Percentiles rank a stretch among this genome's conserved stretches.
phyloP scores from a whole-genome alignment of 2,888 invertebrate species.

The Mythimna lalbum region DNA sequence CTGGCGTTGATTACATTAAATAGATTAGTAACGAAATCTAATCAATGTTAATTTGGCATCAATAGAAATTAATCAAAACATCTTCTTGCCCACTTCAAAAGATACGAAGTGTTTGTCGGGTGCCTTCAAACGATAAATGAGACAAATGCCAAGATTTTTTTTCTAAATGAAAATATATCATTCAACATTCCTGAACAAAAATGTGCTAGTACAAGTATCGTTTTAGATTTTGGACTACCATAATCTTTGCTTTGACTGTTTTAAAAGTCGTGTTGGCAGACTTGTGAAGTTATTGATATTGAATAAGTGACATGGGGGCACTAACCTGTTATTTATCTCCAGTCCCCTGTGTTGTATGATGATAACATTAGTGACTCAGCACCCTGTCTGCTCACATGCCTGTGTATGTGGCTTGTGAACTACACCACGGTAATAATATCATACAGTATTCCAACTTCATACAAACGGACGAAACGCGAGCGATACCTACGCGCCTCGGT shows the following conservation, averaged over 20 bases:
- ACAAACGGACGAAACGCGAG: too few species aligned
- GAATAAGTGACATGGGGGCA: slow-evolving; percentile 23
- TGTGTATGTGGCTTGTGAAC: background rate
- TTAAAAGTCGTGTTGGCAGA: slow-evolving; percentile 13
- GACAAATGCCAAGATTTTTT: slow-evolving; percentile 69
- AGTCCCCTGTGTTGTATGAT: slow-evolving; percentile 26
- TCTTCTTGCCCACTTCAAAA: slow-evolving; percentile 36
- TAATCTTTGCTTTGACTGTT: slow-evolving; percentile 17
- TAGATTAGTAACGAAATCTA: slow-evolving; percentile 29
- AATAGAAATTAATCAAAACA: slow-evolving; percentile 44
- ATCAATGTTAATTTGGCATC: slow-evolving; percentile 45
- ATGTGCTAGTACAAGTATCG: slow-evolving; percentile 6
- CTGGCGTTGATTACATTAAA: slow-evolving; percentile 13
- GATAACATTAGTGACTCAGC: slow-evolving; percentile 51
- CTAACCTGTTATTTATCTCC: slow-evolving; percentile 39
- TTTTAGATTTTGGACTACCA: slow-evolving; percentile 15
- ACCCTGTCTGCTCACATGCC: background rate
- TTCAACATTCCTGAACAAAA: slow-evolving; percentile 34
- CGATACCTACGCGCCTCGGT: too few species aligned
- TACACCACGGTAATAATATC: too few species aligned
- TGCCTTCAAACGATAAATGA: slow-evolving; percentile 56
- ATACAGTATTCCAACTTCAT: too few species aligned
- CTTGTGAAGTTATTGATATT: slow-evolving; percentile 14
- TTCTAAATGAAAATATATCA: slow-evolving; percentile 36
- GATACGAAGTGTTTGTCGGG: slow-evolving; percentile 42